Base-by-base conservation (phyloP, 2,888 invertebrate species). In the Arrhopalites spinosus region DNA sequence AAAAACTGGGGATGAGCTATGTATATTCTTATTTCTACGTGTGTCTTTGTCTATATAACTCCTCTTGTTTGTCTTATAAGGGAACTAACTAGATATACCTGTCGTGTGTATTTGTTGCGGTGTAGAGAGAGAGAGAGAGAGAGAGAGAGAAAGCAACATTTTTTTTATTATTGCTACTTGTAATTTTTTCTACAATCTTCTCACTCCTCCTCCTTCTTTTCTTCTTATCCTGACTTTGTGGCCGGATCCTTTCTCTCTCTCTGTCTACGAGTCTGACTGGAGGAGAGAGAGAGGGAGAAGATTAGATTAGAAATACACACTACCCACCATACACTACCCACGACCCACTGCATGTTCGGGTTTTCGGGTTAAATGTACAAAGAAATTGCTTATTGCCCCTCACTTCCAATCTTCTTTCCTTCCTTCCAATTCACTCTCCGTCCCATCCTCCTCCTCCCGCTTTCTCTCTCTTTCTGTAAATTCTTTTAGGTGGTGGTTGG, bases 281-380 rank as follows among this genome's bases (percentile, higher is more conserved):
- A 61, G 29, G 2, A 23, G 13, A 13, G 50, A 11, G 15, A n/a
- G 50, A 50, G 50, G 3, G 50, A 50, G 50, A 50, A 50, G 50
- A 50, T 50, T 50, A 50, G 50, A 50, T 50, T 50, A 50, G 17
- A 50, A 15, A 50, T 50, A n/a, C n/a, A 50, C 50, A 50, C n/a
- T n/a, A n/a, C n/a, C n/a, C n/a, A n/a, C n/a, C n/a, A n/a, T n/a
- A n/a, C 50, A n/a, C 17, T 50, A 50, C 50, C 3, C 50, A n/a
- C 50, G 3, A n/a, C 50, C 2, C 50, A n/a, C 36, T 36, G 36
- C 36, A 36, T 36, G 36, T 36, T 36, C 36, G 36, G n/a, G 50
- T 50, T 50, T n/a, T n/a, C 7, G 45, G n/a, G 50, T 50, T 50
- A 50, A 50, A 50, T 50, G 50, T 50, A n/a, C 50, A 50, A 50